phyloP scores from a whole-genome alignment of 2,113 vertebrate species.

The Nasalis larvatus region DNA sequence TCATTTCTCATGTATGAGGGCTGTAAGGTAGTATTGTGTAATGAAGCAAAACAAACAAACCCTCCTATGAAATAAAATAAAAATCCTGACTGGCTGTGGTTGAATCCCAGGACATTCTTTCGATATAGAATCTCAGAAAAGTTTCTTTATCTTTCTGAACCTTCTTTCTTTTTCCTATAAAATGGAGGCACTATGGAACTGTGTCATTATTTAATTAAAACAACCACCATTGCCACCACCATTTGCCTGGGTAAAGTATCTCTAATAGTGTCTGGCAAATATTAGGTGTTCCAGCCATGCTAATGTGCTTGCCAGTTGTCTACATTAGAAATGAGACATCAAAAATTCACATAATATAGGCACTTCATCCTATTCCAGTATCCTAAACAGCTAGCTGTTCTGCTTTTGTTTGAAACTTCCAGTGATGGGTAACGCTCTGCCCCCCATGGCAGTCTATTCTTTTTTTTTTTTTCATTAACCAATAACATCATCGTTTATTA shows the following conservation, averaged over 20 bases:
- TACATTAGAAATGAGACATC: neutral
- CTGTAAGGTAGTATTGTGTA: neutral
- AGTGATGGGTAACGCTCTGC: no score
- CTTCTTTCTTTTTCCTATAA: neutral
- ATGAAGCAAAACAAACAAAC: neutral
- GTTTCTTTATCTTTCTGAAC: neutral
- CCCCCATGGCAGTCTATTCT: neutral
- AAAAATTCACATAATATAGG: neutral
- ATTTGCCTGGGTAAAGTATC: neutral
- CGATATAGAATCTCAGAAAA: neutral
- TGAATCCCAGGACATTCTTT: neutral
- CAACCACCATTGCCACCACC: neutral
- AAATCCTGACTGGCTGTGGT: neutral
- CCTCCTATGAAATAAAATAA: neutral
- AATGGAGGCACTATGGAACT: neutral
- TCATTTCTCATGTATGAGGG: neutral
- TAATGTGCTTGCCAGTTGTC: neutral
- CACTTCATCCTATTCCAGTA: neutral
- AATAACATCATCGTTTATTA: no score
- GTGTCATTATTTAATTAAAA: neutral
- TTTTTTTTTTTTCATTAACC: no score
- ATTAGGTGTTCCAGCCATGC: no score
- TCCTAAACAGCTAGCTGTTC: neutral
- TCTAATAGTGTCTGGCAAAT: neutral
- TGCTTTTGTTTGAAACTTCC: neutral